Percentiles rank a stretch among this genome's conserved stretches.
These are phyloP conservation scores for Tiaroga cobitis DNA, from an alignment of 2,797 vertebrate species.

Conservation along the genomic window DNA sequence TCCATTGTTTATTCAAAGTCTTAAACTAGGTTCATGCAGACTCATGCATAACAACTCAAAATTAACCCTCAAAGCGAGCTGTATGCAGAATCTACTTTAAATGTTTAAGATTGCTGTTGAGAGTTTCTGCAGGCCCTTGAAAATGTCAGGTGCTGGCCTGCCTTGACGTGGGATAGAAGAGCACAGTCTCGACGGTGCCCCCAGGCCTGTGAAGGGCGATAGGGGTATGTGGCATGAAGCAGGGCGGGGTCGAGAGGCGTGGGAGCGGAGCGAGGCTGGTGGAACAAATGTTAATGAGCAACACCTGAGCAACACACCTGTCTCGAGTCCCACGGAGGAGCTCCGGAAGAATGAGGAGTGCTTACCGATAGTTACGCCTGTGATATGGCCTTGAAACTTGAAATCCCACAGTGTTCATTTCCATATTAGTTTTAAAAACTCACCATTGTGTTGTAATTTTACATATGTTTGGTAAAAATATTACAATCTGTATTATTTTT, in stretches of 20 bases:
- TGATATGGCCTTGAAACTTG: not conserved
- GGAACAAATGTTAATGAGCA: no score
- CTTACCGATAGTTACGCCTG: no score
- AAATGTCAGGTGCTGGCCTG: not conserved
- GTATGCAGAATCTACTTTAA: not conserved
- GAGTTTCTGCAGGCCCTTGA: not conserved
- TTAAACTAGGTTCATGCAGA: constrained; percentile 14
- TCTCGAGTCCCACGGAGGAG: no score
- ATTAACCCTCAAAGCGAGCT: not conserved
- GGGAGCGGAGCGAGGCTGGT: no score
- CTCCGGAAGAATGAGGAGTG: no score
- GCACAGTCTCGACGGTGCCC: not conserved
- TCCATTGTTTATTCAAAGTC: constrained; percentile 34
- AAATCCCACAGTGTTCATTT: not conserved
- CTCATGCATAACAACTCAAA: not conserved
- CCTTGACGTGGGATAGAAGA: not conserved
- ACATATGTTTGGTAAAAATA: not conserved
- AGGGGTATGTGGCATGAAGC: not conserved
- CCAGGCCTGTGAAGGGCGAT: not conserved
- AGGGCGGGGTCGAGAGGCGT: accelerated
- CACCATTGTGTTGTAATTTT: no score
- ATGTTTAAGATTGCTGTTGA: not conserved
- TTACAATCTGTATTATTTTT: not conserved
- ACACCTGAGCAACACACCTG: no score
- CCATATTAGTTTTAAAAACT: not conserved